Conservation (phyloP, 2,113 vertebrate species). For the Tychaedon coryphoeus region DNA sequence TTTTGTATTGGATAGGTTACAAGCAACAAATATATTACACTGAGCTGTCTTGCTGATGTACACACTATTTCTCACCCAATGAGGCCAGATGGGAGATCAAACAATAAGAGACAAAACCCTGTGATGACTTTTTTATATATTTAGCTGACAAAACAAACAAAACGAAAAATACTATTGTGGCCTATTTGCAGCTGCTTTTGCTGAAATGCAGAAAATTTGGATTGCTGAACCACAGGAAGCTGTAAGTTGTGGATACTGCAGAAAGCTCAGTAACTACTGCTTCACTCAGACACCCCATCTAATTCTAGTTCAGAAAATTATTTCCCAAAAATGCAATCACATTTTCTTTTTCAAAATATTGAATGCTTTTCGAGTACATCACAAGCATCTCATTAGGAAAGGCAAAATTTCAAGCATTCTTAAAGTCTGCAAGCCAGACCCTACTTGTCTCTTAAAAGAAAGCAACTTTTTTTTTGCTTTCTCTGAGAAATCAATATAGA, state of each 20-base stretch:
- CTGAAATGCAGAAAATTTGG: background rate
- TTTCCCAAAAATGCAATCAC: background rate
- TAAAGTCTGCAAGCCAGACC: background rate
- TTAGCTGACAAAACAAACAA: background rate
- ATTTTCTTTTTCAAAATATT: background rate
- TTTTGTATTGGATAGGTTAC: background rate
- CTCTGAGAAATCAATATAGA: background rate
- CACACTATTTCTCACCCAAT: background rate
- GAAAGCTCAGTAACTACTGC: background rate
- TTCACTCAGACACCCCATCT: background rate
- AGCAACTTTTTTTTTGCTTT: background rate
- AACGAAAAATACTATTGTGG: background rate
- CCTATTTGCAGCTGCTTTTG: background rate
- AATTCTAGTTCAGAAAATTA: background rate
- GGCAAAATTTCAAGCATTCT: background rate
- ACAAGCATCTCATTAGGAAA: background rate
- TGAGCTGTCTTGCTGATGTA: background rate
- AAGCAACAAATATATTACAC: background rate
- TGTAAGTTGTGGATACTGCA: background rate
- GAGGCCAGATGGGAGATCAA: background rate
- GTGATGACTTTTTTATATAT: background rate
- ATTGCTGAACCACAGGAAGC: background rate
- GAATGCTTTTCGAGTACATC: background rate
- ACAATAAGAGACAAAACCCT: background rate
- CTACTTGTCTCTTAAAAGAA: background rate